Conservation (phyloP, 2,797 vertebrate genomes). For the Ambastaia sidthimunki region DNA sequence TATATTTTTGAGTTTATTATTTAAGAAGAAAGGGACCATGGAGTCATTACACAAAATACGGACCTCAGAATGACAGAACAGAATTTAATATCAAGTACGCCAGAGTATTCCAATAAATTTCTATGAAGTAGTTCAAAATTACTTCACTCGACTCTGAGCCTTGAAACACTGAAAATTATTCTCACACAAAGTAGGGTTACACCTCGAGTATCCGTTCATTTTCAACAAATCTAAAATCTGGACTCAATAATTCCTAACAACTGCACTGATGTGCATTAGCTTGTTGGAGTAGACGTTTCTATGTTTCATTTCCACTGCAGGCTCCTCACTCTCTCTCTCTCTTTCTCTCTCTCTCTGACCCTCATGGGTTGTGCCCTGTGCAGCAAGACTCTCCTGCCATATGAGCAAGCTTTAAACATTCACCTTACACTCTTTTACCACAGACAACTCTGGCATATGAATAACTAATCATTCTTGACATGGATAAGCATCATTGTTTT, state of each 20-base stretch:
- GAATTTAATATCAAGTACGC: background rate
- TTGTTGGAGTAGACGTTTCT: background rate
- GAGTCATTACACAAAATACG: too few relatives aligned
- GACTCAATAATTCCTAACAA: background rate
- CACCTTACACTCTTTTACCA: background rate
- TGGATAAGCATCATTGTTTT: conserved; percentile 35
- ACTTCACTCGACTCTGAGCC: background rate
- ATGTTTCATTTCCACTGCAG: background rate
- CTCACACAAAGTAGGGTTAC: background rate
- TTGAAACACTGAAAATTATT: background rate
- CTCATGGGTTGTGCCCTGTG: background rate
- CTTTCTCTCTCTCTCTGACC: background rate
- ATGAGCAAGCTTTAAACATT: background rate
- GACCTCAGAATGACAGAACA: background rate
- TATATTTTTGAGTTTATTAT: too few relatives aligned
- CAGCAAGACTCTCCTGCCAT: background rate
- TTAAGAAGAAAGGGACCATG: background rate
- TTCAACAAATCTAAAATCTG: background rate
- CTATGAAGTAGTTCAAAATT: background rate
- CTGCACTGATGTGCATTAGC: background rate
- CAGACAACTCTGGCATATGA: conserved; percentile 37
- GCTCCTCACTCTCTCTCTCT: background rate
- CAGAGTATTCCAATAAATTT: background rate
- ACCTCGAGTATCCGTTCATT: background rate
- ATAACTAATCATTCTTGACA: conserved; percentile 40